These are phyloP conservation scores for Patella caerulea DNA, from an alignment of 2,888 invertebrate species.

Conservation along the genomic window DNA sequence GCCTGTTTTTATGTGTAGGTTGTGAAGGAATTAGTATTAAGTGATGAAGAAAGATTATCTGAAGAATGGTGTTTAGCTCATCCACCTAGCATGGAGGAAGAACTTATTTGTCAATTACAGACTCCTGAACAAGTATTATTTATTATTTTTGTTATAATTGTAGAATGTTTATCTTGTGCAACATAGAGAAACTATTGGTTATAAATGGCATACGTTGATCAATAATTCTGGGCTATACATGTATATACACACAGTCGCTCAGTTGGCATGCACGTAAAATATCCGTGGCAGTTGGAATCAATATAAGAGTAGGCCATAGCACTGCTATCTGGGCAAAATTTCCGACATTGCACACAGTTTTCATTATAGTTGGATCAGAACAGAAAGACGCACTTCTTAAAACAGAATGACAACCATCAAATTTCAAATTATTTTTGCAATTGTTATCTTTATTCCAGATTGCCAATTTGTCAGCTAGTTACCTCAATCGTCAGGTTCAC, in stretches of 20 bases:
- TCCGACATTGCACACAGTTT: too few species aligned
- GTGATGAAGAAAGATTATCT: neutral
- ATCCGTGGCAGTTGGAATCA: too few species aligned
- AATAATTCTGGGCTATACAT: neutral
- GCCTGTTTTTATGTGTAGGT: too few species aligned
- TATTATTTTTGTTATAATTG: neutral
- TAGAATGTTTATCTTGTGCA: neutral
- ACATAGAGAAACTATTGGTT: neutral
- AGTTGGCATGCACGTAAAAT: too few species aligned
- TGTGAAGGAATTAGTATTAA: too few species aligned
- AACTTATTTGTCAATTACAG: slow-evolving; percentile 32
- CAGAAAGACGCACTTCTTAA: too few species aligned
- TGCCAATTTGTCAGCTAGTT: slow-evolving; percentile 54
- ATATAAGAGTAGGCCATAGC: too few species aligned
- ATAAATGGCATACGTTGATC: neutral
- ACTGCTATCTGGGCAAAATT: too few species aligned
- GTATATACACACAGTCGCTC: too few species aligned
- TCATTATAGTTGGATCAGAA: too few species aligned
- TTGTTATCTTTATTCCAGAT: slow-evolving; percentile 41
- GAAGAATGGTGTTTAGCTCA: slow-evolving; percentile 39
- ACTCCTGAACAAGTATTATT: slow-evolving; percentile 37
- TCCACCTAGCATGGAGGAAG: slow-evolving; percentile 38
- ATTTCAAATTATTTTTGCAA: too few species aligned
- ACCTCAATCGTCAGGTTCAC: slow-evolving; percentile 55
- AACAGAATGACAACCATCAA: too few species aligned